Percentiles rank a stretch among this genome's conserved stretches.
Conservation (phyloP, 2,113 vertebrate species). For the Vicugna pacos region DNA sequence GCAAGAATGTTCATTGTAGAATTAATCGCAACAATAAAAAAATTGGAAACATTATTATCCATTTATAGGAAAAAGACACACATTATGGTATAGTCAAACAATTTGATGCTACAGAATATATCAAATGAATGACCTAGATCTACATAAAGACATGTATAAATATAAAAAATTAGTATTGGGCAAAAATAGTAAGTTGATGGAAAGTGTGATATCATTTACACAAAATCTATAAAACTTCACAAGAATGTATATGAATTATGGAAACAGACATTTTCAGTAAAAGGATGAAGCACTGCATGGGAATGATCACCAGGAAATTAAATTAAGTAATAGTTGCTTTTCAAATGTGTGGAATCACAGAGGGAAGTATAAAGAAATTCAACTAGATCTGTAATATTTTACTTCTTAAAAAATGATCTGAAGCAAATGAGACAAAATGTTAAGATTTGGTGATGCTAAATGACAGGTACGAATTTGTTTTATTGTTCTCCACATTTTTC, state of each 20-base stretch:
- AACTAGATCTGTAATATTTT: not conserved
- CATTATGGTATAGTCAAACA: not conserved
- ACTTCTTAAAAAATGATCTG: not conserved
- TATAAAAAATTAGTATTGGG: not conserved
- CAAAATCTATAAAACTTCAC: conserved; percentile 13
- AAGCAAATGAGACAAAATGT: not conserved
- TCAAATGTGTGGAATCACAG: not conserved
- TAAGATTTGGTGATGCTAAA: not conserved
- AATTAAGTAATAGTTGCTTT: not conserved
- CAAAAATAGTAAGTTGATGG: not conserved
- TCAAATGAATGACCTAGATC: not conserved
- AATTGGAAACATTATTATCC: not conserved
- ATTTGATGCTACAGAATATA: not conserved
- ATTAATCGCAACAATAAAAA: not conserved
- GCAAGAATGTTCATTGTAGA: not conserved
- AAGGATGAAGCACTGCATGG: not conserved
- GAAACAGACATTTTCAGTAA: not conserved
- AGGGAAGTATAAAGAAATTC: not conserved
- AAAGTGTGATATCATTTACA: not conserved
- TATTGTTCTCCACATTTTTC: not conserved
- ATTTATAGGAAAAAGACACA: not conserved
- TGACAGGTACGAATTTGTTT: not conserved
- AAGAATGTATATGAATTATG: not conserved
- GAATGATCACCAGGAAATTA: not conserved
- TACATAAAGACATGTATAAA: not conserved